Base-by-base conservation (phyloP, 2,113 vertebrate species). In the Blennius ocellaris region DNA sequence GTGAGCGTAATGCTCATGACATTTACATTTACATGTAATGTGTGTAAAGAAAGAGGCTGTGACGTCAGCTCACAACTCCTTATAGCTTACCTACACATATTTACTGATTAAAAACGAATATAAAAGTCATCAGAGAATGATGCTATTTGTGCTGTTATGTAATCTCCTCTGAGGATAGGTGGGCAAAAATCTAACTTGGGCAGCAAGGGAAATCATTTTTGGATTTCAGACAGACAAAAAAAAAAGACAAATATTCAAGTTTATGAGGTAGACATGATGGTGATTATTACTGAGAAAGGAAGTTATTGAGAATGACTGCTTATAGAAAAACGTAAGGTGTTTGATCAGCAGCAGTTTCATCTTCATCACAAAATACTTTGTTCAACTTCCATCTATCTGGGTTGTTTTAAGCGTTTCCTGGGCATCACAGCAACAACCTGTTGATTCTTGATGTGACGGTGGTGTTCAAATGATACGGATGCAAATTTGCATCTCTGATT, bases 91-190 rank as follows among this genome's bases (percentile, higher is more conserved):
- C 21, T 30, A 2, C 21, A 30, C 41, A 43, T 58, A 39, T 73
- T 71, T 76, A 77, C 61, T 8, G 37, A 30, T 68, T 51, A 45
- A 69, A 73, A 81, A 55, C 17, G 64, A 72, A 55, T 52, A 66
- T 56, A 3, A 76, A 51, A 63, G 59, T 64, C 59, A 53, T 7
- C 7, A 38, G 16, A 62, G 14, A 73, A 64, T 48, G 44, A 56
- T 67, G 53, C 69, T 11, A 7, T 56, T 72, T 54, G 49, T 53
- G 62, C 43, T 52, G 15, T 71, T 57, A 40, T 60, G 61, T 68
- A 51, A 81, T 67, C 45, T 68, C 30, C 6, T 8, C 11, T 62
- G 38, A 80, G 75, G 69, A 59, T 14, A 5, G 16, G 12, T 6
- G 21, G 50, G 44, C 38, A 43, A 16, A 72, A 45, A 14, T 45